These are phyloP conservation scores for Pollachius pollachius DNA, from an alignment of 2,113 vertebrate species.

Conservation along the genomic window DNA sequence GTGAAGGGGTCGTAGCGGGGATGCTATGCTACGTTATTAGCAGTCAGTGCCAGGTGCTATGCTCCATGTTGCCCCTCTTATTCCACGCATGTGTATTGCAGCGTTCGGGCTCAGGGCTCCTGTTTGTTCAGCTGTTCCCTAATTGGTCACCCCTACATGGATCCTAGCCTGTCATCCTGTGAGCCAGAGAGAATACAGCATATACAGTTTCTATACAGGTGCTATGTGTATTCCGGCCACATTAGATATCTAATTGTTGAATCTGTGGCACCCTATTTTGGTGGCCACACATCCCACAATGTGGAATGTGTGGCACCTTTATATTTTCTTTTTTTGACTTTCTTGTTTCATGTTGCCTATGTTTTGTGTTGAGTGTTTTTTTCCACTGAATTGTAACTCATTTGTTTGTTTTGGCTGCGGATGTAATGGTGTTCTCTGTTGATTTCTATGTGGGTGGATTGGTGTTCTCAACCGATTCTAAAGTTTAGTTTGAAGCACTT, in stretches of 20 bases:
- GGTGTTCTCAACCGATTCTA: not conserved
- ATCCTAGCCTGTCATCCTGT: slow-evolving; percentile 27
- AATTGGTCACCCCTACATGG: slow-evolving; percentile 13
- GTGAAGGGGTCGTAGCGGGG: too few species aligned
- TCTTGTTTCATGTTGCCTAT: not conserved
- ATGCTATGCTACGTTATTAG: slow-evolving; percentile 13
- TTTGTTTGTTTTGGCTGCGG: not conserved
- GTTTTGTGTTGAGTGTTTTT: not conserved
- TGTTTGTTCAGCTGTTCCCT: slow-evolving; percentile 29
- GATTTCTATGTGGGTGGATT: not conserved
- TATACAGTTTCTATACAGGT: slow-evolving; percentile 8
- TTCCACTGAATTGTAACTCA: not conserved
- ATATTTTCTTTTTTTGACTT: not conserved
- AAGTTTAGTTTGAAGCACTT: not conserved
- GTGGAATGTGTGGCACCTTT: not conserved
- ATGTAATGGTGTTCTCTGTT: not conserved
- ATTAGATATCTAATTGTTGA: not conserved
- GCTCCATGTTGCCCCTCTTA: slow-evolving; percentile 9
- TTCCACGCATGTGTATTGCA: too few species aligned
- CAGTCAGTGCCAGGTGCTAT: slow-evolving; percentile 1
- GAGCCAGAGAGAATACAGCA: slow-evolving; percentile 6
- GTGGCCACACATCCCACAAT: not conserved
- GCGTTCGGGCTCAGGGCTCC: slow-evolving; percentile 17
- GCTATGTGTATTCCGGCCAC: slow-evolving; percentile 4
- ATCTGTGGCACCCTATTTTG: slow-evolving; percentile 15